Base-by-base conservation (phyloP, 2,888 invertebrate species). In the Drosophila melanocephala region DNA sequence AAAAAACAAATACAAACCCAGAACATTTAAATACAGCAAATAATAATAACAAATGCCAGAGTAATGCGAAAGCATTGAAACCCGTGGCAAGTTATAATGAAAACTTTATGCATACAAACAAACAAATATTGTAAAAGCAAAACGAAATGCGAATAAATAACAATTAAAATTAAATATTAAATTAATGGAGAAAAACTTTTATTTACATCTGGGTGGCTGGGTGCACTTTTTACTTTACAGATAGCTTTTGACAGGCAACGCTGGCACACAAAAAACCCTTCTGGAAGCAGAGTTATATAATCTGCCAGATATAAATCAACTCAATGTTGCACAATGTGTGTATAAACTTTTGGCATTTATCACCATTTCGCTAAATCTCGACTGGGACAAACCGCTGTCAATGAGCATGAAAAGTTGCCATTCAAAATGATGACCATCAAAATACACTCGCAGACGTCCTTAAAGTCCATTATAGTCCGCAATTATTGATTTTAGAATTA, bases 101-200 rank as follows among this genome's bases (percentile, higher is more conserved):
- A 78, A 89, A 83, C 87, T 85, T 80, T 76, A 87, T 86, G 86
- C 85, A 88, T 67, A 83, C 73, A 80, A 76, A 59, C 28, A 58
- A 75, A 75, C 81, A 67, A 72, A 79, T 90, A 90, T 90, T 87
- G 86, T 86, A 83, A 90, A 75, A 88, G 71, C 77, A 80, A 87
- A 74, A 75, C 70, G 74, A 89, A 86, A 80, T 81, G 89, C 90
- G 90, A 86, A 86, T 90, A 85, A 89, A 85, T 78, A 90, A 90
- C 74, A 85, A 87, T 85, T 85, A 85, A 83, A 86, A 90, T 89
- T 88, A 85, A 85, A 90, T 85, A 90, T 90, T 90, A 85, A 86
- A 90, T 88, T 69, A 55, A 79, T 81, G 77, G 77, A 22, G 30
- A 28, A 30, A 10, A 9, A 50, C 30, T 62, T 80, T 78, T 57